Base-by-base conservation (phyloP, 2,113 vertebrate genomes). In the Centropus unirufus region DNA sequence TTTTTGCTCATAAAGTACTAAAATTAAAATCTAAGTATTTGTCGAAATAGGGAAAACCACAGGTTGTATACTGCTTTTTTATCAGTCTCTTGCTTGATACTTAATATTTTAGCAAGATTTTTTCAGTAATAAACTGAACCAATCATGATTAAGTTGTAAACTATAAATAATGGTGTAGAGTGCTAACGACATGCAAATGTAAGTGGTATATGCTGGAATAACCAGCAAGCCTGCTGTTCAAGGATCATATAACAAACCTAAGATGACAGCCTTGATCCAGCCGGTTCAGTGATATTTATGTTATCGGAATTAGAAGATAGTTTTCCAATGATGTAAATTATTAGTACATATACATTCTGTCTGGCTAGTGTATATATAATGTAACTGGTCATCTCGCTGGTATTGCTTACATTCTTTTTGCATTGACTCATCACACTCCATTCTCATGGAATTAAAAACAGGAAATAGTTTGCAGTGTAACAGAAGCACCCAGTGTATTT, bases 391-490 rank as follows among this genome's bases (percentile, higher is more conserved):
- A 92, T 97, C 95, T 96, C 96, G 95, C 83, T 96, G 97, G 94
- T 97, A 93, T 83, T 82, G 84, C 95, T 97, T 93, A 95, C 96
- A 97, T 97, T 97, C 97, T 97, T 98, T 96, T 92, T 96, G 96
- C 81, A 52, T 97, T 97, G 97, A 98, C 97, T 97, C 98, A 97
- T 97, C 97, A 92, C 92, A 88, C 95, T 97, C 97, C 96, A 93
- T 97, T 97, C 95, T 97, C 94, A 82, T 84, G 96, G 97, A 98
- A 98, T 97, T 97, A 98, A 97, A 98, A 98, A 97, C 97, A 97
- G 97, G 97, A 98, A 98, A 95, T 96, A 68, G 94, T 97, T 97
- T 95, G 92, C 95, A 89, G 92, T 81, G 89, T 95, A 96, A 97
- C 97, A 97, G 96, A 97, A 97, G 97, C 97, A 88, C 64, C 95